A percentile compares a stretch with the other conserved stretches of the same genome.
Evolutionary conservation across 2,888 invertebrate genomes (phyloP).

Genomic region (Brachypterus glaber): DNA sequence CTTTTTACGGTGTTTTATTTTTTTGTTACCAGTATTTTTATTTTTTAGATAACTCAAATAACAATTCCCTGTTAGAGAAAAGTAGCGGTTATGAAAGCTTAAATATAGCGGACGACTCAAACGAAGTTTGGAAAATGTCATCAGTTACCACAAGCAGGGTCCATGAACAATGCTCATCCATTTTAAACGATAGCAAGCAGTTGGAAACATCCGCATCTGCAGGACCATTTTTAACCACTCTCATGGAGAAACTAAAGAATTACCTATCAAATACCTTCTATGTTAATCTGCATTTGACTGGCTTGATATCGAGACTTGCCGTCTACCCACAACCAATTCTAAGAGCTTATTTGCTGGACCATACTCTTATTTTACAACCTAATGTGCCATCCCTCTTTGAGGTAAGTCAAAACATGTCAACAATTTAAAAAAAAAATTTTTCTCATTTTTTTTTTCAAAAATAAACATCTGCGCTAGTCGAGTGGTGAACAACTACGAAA

Average conservation of each 20-base stretch:
- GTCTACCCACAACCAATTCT: conserved; percentile 83
- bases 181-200: conserved; percentile 42
- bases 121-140: conserved; percentile 38
- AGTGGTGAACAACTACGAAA: too few species aligned
- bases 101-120: conserved; percentile 46
- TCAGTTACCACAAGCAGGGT: conserved; percentile 25
- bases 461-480: too few species aligned
- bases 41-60: conserved; percentile 43
- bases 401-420: conserved; percentile 44
- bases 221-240: conserved; percentile 73
- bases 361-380: conserved; percentile 76
- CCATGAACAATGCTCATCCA: neutral
- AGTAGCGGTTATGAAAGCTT: conserved; percentile 74
- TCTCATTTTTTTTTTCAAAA: conserved; percentile 7
- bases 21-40: conserved; percentile 15
- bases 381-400: conserved; percentile 86
- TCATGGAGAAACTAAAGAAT: conserved; percentile 72
- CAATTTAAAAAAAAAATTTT: neutral
- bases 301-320: conserved; percentile 75
- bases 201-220: conserved; percentile 38
- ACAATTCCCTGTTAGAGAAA: conserved; percentile 62
- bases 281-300: conserved; percentile 80
- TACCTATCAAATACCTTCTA: conserved; percentile 77
- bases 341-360: conserved; percentile 77
- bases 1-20: conserved; percentile 4